These are phyloP conservation scores for Drosophila carrolli DNA, from an alignment of 1,140 invertebrate species.

Conservation along the genomic window DNA sequence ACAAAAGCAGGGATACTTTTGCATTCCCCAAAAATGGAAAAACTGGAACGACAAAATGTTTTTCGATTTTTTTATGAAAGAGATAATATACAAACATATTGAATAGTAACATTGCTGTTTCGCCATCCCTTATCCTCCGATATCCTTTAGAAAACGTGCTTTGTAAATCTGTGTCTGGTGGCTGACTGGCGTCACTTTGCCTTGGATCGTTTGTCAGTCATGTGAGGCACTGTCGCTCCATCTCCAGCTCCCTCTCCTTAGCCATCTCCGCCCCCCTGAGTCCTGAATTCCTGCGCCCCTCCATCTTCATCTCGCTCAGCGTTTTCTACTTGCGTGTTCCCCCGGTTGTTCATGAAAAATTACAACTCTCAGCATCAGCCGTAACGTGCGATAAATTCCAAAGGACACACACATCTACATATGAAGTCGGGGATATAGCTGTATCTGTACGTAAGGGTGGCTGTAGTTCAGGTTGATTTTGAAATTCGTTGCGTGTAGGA, in stretches of 20 bases:
- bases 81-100: too few species aligned
- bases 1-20: too few species aligned
- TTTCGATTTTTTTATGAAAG: too few species aligned
- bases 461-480: constrained; percentile 66
- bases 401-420: constrained; percentile 28
- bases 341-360: constrained; percentile 68
- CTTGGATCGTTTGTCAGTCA: constrained; percentile 48
- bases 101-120: too few species aligned
- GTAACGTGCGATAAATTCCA: constrained; percentile 76
- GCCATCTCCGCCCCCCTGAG: not conserved
- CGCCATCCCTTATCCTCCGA: too few species aligned
- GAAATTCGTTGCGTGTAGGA: constrained; percentile 81
- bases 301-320: constrained; percentile 8
- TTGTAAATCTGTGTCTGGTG: constrained; percentile 50
- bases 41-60: too few species aligned
- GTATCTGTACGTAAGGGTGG: not conserved
- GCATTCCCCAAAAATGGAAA: too few species aligned
- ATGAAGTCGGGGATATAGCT: not conserved
- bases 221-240: constrained; percentile 38
- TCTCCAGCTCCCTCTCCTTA: constrained; percentile 13
- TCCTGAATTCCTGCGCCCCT: not conserved
- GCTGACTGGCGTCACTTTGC: constrained; percentile 26
- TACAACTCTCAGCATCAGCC: constrained; percentile 79
- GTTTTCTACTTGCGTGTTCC: constrained; percentile 37
- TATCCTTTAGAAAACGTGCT: not conserved